These are phyloP conservation scores for Cuculus canorus DNA, from an alignment of 2,797 vertebrate species.

Conservation along the genomic window DNA sequence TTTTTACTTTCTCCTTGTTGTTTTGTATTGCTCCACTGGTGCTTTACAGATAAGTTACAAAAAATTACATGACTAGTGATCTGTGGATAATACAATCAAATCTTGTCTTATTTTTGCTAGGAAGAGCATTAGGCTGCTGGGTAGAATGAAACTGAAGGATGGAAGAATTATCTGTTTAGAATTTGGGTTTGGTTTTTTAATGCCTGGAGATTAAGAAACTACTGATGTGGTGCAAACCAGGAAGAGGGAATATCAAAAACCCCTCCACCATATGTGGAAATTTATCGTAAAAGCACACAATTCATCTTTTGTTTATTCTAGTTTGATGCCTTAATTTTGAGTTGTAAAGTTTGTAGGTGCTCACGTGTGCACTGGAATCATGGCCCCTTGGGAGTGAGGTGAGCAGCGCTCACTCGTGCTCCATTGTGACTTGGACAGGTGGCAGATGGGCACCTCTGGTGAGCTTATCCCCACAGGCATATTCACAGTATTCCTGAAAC, in stretches of 20 bases:
- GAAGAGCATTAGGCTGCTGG: not conserved
- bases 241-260: not conserved
- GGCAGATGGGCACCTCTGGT: accelerated
- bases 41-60: not conserved
- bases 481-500: not conserved
- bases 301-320: not conserved
- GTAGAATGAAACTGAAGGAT: not conserved
- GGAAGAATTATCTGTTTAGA: accelerated
- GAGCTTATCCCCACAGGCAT: not conserved
- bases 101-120: not conserved
- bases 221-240: not conserved
- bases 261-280: not conserved
- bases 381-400: not conserved
- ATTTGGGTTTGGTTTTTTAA: not conserved
- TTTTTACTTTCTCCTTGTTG: constrained; percentile 4
- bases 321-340: not conserved
- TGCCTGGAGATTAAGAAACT: not conserved
- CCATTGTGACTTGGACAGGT: accelerated
- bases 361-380: accelerated
- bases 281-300: not conserved
- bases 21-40: not conserved
- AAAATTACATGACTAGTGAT: not conserved
- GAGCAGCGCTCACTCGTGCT: not conserved
- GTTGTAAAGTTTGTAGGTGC: not conserved
- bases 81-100: not conserved